Base-by-base conservation (phyloP, 2,888 invertebrate species). In the Nephrocerus scutellatus region DNA sequence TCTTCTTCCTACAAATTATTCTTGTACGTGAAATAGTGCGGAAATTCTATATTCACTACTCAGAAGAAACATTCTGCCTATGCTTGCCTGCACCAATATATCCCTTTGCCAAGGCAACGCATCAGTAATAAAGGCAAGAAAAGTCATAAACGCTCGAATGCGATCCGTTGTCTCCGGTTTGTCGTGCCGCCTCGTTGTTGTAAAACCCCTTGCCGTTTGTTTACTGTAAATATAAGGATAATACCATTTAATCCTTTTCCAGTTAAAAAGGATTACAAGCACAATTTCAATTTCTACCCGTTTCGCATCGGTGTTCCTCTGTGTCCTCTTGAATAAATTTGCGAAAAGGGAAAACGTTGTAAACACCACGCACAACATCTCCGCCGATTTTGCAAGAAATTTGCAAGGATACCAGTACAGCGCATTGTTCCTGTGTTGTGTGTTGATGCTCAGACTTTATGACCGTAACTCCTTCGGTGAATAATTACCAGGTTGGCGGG, bases 171-270 rank as follows among this genome's bases (percentile, higher is more conserved):
- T 25, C 5, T 13, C 10, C 14, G 25, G 12, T 12, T 25, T 25
- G 25, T 25, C 14, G 25, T 24, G 5, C 13, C 13, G 9, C 14
- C 12, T 25, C 14, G 8, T 10, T 7, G 25, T 25, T 25, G 25
- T 39, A 28, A 29, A 35, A 36, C 41, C 34, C 40, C 43, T 33
- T 33, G 20, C 35, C 33, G 41, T 51, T 47, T 63, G 60, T 64
- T 65, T 62, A 65, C 60, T 51, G 54, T 60, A 53, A 49, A 57
- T 57, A 64, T 63, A 54, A 64, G 55, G 57, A 60, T 64, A 59
- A 62, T 60, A 52, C 47, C 47, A 49, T 52, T 46, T 55, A 62
- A 62, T 62, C 54, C 56, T 48, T 41, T 62, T 56, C 59, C 55
- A 53, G 50, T 50, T 49, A 59, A 56, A 60, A 52, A 49, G 55